Evolutionary conservation across 2,797 vertebrate species (phyloP), one percentile per base, ranked within the genome.

Genomic region (Girardinus metallicus): DNA sequence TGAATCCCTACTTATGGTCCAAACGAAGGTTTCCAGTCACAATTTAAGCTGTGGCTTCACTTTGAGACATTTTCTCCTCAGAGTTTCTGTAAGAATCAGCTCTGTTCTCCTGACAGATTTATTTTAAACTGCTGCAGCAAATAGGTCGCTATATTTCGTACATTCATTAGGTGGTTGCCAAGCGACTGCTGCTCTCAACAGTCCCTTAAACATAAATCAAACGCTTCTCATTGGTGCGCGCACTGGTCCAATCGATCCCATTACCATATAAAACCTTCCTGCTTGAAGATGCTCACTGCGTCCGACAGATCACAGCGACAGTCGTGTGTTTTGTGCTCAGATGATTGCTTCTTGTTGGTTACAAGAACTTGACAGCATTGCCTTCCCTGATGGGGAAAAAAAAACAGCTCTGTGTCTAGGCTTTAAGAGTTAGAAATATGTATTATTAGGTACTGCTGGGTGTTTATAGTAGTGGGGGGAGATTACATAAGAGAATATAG

Each of bases 91-190:
- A 4, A 49, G 23, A 70, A 57, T 64, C 18, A 4, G 51, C 49
- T 47, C 12, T 4, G 57, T 76, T 81, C 21, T 41, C 36, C n/a
- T 47, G 36, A 29, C 7, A 34, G 2, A 68, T 88, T 73, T 76
- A 68, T 84, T 62, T 79, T 39, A n/a, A 83, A 71, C 3, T 23
- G 39, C 68, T 1, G 43, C 64, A 78, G 80, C 73, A 77, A 26
- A 79, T 6, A 80, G 84, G 82, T 87, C 80, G 77, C 88, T 86
- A 5, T 91, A 87, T 88, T 92, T 84, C 80, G 2, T 78, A 82
- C 88, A 91, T 92, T 92, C 92, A 93, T 93, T 89, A 93, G 80
- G 74, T 85, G 87, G 93, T 94, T 95, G 94, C 94, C 90, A 93
- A 64, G 94, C 93, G 92, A 95, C 94, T 90, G 73, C 80, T 85